Base-by-base conservation (phyloP, 2,113 vertebrate species). In the Otis tarda region DNA sequence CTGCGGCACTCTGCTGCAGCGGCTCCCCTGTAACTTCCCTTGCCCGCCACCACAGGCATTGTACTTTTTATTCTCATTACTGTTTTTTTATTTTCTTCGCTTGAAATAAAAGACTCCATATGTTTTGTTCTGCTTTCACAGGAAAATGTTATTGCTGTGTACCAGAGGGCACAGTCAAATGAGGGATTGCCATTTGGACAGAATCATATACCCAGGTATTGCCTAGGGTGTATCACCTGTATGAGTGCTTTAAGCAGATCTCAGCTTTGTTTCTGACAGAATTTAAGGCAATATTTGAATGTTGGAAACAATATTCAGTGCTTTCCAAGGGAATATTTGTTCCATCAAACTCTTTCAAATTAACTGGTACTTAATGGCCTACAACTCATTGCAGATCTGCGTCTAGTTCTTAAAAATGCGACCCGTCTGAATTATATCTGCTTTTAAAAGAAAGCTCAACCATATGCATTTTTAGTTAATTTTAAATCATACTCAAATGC, bases 131-230 rank as follows among this genome's bases (percentile, higher is more conserved):
- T 43, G 84, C 59, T 79, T 71, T 69, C 53, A 53, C 23, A 89
- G 74, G 86, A 76, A 89, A 89, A 96, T n/a, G n/a, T 61, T 79
- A 94, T 93, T 73, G 89, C 47, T 57, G 74, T 75, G 69, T 70
- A 92, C 95, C 68, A 81, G 74, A 93, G 89, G 90, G 92, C 87
- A 95, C 69, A 94, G 69, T 24, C 49, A 92, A 89, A 92, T 18
- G 81, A 90, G 84, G 55, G 69, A 75, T 0, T 94, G 83, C 77
- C 83, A 87, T 82, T 89, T 92, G 89, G 89, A 87, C 70, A 95
- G 70, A 90, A 89, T 89, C 87, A 93, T 16, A 61, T 25, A 76
- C 37, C 55, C 56, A 45, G 87, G 69, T 68, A 90, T 37, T 76
- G 90, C 86, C 92, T 65, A 69, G 61, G 50, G 92, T 93, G 1